These are phyloP conservation scores for Platysteira castanea DNA, from an alignment of 2,113 vertebrate species.

Conservation along the genomic window DNA sequence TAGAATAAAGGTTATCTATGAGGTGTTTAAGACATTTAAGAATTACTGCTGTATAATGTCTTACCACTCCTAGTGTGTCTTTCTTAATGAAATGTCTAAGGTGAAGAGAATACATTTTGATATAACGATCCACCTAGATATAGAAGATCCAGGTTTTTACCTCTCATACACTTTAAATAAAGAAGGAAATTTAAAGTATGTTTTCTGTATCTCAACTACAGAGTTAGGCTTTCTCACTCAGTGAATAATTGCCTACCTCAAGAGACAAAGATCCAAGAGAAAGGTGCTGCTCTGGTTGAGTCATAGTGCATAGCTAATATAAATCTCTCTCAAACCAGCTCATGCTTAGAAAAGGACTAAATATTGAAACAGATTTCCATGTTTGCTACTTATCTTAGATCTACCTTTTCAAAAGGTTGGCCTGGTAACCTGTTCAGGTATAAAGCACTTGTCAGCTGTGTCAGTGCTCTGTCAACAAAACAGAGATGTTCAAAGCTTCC, in stretches of 20 bases:
- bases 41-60: background rate
- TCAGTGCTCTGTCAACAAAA: background rate
- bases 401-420: background rate
- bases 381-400: background rate
- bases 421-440: background rate
- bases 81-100: background rate
- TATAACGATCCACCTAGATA: background rate
- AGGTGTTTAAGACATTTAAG: background rate
- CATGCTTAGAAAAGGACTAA: background rate
- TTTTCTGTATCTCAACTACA: background rate
- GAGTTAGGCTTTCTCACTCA: background rate
- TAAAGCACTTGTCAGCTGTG: background rate
- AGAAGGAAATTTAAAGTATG: background rate
- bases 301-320: background rate
- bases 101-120: background rate
- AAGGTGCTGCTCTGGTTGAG: background rate
- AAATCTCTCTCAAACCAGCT: background rate
- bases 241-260: background rate
- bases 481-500: background rate
- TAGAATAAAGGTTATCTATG: background rate
- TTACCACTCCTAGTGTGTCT: background rate
- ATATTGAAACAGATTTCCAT: conserved; percentile 23
- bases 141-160: background rate
- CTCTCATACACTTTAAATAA: background rate
- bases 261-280: background rate